Conservation (phyloP, 2,888 invertebrate genomes). For the Meiosimyza decipiens region DNA sequence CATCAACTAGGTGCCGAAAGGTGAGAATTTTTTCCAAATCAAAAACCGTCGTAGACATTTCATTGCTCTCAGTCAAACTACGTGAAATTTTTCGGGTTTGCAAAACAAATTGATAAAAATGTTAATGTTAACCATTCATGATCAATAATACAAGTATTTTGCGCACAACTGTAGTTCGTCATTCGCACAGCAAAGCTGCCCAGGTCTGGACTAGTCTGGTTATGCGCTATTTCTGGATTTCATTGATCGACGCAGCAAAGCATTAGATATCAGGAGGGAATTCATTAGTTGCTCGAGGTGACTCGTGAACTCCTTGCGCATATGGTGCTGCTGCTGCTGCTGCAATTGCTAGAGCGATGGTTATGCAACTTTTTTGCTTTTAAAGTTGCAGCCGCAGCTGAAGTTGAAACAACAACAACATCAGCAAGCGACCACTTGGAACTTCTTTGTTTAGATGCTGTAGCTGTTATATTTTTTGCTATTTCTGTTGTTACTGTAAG, state of each 20-base stretch:
- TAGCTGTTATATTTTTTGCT: conserved; percentile 11
- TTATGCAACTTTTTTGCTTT: conserved; percentile 38
- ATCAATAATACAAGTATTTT: too few species aligned
- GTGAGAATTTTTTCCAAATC: too few species aligned
- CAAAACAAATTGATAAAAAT: too few species aligned
- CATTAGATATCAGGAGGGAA: neutral
- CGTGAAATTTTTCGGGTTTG: too few species aligned
- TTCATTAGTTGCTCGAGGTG: conserved; percentile 26
- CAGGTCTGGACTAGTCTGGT: neutral
- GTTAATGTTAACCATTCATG: too few species aligned
- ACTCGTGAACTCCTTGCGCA: conserved; percentile 33
- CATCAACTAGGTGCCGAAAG: too few species aligned
- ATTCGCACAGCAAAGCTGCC: too few species aligned
- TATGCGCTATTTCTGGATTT: conserved; percentile 13
- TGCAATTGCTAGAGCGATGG: conserved; percentile 23
- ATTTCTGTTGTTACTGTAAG: neutral
- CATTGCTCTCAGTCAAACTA: too few species aligned
- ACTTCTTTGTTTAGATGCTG: conserved; percentile 24
- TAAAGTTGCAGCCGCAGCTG: conserved; percentile 7
- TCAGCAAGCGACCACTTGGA: neutral
- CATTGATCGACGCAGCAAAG: conserved; percentile 9
- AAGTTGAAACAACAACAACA: conserved; percentile 33
- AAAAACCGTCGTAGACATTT: too few species aligned
- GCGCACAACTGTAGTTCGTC: too few species aligned
- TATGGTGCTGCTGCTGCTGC: conserved; percentile 39